Conservation (phyloP, 2,797 vertebrate species). For the Serranus cabrilla region DNA sequence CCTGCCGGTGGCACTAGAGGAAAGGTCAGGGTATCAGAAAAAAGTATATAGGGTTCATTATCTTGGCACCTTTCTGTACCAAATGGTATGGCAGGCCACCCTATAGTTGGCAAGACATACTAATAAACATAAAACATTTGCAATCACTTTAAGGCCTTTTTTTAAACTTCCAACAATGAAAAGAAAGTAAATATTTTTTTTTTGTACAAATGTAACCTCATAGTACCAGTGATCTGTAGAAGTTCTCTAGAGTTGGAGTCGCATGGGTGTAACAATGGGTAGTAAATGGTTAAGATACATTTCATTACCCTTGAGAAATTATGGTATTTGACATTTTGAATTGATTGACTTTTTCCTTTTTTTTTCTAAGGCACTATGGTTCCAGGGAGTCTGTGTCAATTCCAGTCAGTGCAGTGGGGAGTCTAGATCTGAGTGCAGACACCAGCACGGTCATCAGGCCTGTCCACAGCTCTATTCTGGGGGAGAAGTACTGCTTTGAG, state of each 20-base stretch:
- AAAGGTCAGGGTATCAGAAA: too few relatives aligned
- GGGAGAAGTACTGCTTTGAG: constrained; percentile 95
- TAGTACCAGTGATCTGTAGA: background rate
- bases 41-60: too few relatives aligned
- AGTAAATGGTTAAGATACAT: background rate
- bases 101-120: background rate
- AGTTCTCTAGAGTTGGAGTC: background rate
- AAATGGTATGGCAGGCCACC: background rate
- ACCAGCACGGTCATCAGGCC: constrained; percentile 89
- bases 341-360: too few relatives aligned
- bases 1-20: background rate
- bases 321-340: background rate
- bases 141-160: background rate
- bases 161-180: background rate
- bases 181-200: too few relatives aligned
- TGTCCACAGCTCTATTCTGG: constrained; percentile 93
- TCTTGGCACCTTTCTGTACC: background rate
- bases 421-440: constrained; percentile 89
- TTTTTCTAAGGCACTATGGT: constrained; percentile 73
- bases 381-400: constrained; percentile 90
- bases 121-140: background rate
- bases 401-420: constrained; percentile 80
- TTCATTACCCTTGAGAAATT: background rate
- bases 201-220: too few relatives aligned
- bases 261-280: background rate